Conservation (phyloP, 2,113 vertebrate genomes). For the Tor tambroides region DNA sequence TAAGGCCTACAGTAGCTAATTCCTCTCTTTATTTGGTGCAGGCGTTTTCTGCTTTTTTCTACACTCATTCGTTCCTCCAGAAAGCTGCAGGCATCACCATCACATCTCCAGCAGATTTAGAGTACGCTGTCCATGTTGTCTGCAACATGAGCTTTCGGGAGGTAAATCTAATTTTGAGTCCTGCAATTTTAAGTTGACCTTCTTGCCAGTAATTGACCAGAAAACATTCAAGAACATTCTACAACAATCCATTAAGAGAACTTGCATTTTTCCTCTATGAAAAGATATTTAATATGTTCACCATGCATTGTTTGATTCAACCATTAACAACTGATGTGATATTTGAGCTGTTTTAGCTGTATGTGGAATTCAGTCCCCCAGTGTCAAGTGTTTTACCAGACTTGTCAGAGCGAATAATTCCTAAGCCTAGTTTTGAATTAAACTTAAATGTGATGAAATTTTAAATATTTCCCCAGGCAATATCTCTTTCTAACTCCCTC, state of each 20-base stretch:
- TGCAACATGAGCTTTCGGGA: slow-evolving; percentile 79
- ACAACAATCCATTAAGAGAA: neutral
- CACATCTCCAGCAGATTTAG: slow-evolving; percentile 73
- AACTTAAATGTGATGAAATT: slow-evolving; percentile 12
- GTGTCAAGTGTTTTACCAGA: too few relatives aligned
- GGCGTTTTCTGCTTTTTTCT: slow-evolving; percentile 95
- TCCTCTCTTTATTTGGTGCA: slow-evolving; percentile 60
- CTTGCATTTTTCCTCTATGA: slow-evolving; percentile 22
- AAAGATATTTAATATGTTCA: neutral
- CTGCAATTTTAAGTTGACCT: too few relatives aligned
- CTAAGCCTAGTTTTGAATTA: too few relatives aligned
- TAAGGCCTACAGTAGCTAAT: neutral
- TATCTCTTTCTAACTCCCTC: neutral
- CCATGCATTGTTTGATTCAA: too few relatives aligned
- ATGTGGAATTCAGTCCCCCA: too few relatives aligned
- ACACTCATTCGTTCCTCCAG: slow-evolving; percentile 84
- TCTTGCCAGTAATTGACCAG: too few relatives aligned
- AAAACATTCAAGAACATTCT: too few relatives aligned
- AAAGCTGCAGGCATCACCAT: slow-evolving; percentile 69
- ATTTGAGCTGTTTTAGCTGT: too few relatives aligned
- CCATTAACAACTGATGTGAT: too few relatives aligned
- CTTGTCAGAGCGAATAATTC: too few relatives aligned
- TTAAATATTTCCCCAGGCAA: neutral
- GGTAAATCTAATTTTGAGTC: slow-evolving; percentile 69
- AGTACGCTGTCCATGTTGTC: slow-evolving; percentile 64